Evolutionary conservation across 35 echinoderm and acorn worm species (phyloP).

Genomic region (Hemicentrotus pulcherrimus): DNA sequence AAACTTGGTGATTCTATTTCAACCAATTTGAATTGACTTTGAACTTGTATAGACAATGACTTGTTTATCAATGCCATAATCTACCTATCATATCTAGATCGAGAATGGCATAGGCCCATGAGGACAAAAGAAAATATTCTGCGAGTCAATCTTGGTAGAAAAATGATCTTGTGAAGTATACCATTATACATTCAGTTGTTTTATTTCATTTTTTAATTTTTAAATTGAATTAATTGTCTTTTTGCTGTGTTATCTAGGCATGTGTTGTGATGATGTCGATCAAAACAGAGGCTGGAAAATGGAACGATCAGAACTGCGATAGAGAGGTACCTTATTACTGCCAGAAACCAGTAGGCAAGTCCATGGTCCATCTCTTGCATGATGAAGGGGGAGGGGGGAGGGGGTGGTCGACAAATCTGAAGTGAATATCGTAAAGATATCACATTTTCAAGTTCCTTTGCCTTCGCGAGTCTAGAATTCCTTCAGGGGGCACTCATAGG

Average conservation of each 20-base stretch:
- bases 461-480: background rate
- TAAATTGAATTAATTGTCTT: background rate
- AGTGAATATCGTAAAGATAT: background rate
- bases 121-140: background rate
- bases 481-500: background rate
- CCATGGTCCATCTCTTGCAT: background rate
- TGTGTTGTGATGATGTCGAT: conserved; percentile 42
- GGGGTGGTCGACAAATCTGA: background rate
- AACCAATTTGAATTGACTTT: too few species aligned
- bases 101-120: too few species aligned
- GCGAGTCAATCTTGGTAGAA: background rate
- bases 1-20: too few species aligned
- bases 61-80: too few species aligned
- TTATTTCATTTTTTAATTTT: background rate
- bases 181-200: too few species aligned
- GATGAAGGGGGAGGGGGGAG: background rate
- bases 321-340: conserved; percentile 21
- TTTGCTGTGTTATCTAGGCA: background rate
- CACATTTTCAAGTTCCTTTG: background rate
- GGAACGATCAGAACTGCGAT: conserved; percentile 39
- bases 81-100: too few species aligned
- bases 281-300: conserved; percentile 20
- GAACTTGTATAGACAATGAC: too few species aligned
- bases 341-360: conserved; percentile 39
- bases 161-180: background rate